Base-by-base conservation (phyloP, 2,113 vertebrate species). In the Egretta garzetta region DNA sequence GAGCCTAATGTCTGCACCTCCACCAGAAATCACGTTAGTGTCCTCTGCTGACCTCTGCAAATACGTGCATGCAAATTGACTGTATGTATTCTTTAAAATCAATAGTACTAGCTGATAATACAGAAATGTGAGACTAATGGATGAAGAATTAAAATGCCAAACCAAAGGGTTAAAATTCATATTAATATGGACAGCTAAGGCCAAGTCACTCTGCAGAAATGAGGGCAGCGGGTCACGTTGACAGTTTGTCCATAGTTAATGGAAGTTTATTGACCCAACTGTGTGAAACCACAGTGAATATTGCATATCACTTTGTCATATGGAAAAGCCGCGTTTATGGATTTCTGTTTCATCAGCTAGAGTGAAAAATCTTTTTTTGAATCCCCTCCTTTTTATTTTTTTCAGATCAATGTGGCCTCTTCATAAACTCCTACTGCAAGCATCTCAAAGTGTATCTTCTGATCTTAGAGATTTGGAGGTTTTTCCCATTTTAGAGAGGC, bases 81-180 rank as follows among this genome's bases (percentile, higher is more conserved):
- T 96, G 97, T 52, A 96, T 80, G 68, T 64, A 88, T 97, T 97
- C 96, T 97, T 97, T 94, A 96, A 98, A 98, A 99, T 99, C 99
- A 98, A 99, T 99, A 98, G 86, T 89, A 97, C 76, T 97, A 98
- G 97, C 97, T 97, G 88, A 96, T 98, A 98, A 98, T 98, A 98
- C 95, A 98, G 99, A 99, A 99, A 99, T 80, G 96, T 97, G 98
- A 99, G 97, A 98, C 99, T 99, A 99, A 99, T 99, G 99, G 99
- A 98, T 92, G 53, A 90, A 77, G 98, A 98, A 98, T 98, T 98
- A 98, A 98, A 98, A 98, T 96, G 98, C 98, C 97, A 97, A 97
- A 97, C 95, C 96, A 96, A 97, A 96, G 97, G 93, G 97, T 96
- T 97, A 98, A 98, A 98, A 99, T 98, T 97, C 98, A 96, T 98